Evolutionary conservation across 2,113 vertebrate species (phyloP).

Genomic region (Gnathonemus echidnorhynchus): DNA sequence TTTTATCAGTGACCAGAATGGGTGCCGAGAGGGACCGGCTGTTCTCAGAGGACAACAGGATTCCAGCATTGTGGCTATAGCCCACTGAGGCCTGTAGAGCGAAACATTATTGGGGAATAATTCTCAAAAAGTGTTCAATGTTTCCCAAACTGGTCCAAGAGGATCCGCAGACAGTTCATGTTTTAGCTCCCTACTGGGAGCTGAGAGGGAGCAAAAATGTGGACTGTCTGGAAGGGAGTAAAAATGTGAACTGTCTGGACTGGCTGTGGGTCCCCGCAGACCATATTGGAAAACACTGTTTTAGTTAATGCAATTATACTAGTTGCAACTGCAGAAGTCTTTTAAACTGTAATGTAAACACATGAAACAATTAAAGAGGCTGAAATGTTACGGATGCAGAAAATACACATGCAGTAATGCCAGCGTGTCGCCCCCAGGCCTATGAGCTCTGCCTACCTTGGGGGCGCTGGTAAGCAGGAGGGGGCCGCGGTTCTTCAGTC

Average conservation of each 20-base stretch:
- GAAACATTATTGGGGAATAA: background rate
- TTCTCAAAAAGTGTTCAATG: background rate
- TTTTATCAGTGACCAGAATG: constrained; percentile 63
- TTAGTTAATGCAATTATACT: background rate
- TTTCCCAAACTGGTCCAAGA: background rate
- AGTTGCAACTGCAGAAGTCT: background rate
- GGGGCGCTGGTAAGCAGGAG: constrained; percentile 36
- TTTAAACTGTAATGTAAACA: background rate
- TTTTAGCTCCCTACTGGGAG: background rate
- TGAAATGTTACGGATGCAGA: background rate
- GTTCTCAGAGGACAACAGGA: constrained; percentile 83
- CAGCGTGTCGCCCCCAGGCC: background rate
- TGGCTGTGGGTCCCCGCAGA: background rate
- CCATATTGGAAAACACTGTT: background rate
- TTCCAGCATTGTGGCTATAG: constrained; percentile 66
- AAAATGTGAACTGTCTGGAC: no score
- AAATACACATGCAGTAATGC: background rate
- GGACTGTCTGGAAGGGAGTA: background rate
- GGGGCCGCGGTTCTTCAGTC: constrained; percentile 58
- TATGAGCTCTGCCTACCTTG: constrained; percentile 33
- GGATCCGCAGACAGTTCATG: background rate
- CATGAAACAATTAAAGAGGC: background rate
- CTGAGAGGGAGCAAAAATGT: background rate
- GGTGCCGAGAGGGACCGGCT: constrained; percentile 81
- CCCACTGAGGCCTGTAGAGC: constrained; percentile 43